Evolutionary conservation across 2,113 vertebrate species (phyloP).

Genomic region (Cryptotis parvus): DNA sequence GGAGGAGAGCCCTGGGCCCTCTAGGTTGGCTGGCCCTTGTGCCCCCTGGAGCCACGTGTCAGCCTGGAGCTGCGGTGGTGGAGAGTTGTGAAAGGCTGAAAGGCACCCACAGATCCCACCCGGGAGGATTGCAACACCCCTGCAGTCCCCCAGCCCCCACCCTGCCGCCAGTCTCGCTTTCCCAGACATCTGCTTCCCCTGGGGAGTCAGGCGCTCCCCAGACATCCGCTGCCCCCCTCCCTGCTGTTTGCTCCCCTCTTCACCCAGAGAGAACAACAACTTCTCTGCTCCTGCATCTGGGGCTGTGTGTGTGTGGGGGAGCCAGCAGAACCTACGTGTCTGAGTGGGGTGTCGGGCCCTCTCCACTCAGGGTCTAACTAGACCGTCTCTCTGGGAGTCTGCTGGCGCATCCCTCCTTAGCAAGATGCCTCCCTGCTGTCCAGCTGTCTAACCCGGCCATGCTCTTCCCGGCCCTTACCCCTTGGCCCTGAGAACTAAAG

Average conservation of each 20-base stretch:
- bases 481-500: not conserved
- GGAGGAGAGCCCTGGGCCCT: conserved; percentile 68
- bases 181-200: conserved; percentile 80
- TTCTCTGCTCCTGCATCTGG: not conserved
- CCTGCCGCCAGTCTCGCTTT: conserved; percentile 39
- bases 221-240: conserved; percentile 65
- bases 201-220: conserved; percentile 70
- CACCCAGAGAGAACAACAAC: not conserved
- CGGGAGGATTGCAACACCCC: conserved; percentile 70
- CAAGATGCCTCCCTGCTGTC: too few species aligned
- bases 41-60: conserved; percentile 77
- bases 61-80: not conserved
- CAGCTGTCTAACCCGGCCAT: too few species aligned
- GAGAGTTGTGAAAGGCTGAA: conserved; percentile 74
- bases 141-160: conserved; percentile 39
- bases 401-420: too few species aligned
- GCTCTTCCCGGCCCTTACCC: too few species aligned
- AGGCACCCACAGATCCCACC: not conserved
- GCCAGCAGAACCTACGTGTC: too few species aligned
- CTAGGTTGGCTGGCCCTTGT: conserved; percentile 75
- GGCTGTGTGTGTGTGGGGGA: too few species aligned
- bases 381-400: too few species aligned
- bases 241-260: not conserved
- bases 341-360: too few species aligned
- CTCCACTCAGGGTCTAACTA: too few species aligned